These are phyloP conservation scores for Otocyon megalotis DNA, from an alignment of 2,113 vertebrate species.

Conservation along the genomic window DNA sequence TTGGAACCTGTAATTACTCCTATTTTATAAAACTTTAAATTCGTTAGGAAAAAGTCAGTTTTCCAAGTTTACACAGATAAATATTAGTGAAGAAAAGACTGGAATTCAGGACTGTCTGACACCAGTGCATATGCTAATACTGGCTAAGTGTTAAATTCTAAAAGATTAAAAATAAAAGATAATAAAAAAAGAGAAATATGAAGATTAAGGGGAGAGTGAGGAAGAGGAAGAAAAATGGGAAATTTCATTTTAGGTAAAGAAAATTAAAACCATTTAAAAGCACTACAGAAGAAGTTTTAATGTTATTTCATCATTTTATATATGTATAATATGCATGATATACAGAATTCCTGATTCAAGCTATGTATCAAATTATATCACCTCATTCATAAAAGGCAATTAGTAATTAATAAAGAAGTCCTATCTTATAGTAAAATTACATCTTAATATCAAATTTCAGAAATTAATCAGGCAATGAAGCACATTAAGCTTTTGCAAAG, in stretches of 20 bases:
- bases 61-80: background rate
- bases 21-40: background rate
- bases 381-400: background rate
- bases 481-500: background rate
- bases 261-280: background rate
- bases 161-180: background rate
- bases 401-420: background rate
- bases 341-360: background rate
- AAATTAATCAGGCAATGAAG: conserved; percentile 10
- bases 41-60: background rate
- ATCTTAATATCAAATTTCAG: background rate
- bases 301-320: background rate
- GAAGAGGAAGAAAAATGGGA: background rate
- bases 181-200: background rate
- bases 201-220: background rate
- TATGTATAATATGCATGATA: background rate
- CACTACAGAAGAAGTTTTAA: background rate
- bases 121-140: background rate
- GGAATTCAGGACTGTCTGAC: background rate
- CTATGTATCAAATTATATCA: background rate
- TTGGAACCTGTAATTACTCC: background rate
- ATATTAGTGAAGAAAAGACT: background rate
- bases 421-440: background rate
- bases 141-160: background rate
- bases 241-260: background rate